A percentile compares a stretch with the other conserved stretches of the same genome.
phyloP scores from a whole-genome alignment of 2,797 vertebrate species.

The Pseudopleuronectes americanus region DNA sequence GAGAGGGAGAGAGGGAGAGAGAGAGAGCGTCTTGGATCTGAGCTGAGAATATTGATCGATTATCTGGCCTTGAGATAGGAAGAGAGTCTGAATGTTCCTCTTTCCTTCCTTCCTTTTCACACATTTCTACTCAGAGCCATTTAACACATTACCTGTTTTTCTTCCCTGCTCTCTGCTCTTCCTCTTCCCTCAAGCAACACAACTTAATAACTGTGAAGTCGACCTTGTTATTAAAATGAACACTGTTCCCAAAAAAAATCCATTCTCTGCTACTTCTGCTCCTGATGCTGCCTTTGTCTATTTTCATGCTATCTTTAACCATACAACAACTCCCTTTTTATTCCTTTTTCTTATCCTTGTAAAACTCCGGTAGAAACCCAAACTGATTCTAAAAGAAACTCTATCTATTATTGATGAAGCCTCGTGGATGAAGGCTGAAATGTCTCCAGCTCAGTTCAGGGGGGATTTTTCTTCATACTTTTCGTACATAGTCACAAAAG shows the following conservation, averaged over 20 bases:
- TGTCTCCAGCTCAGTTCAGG: conserved; percentile 19
- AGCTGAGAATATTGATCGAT: conserved; percentile 68
- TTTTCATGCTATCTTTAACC: conserved; percentile 28
- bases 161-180: conserved; percentile 20
- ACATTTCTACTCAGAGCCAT: conserved; percentile 32
- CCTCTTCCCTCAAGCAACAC: conserved; percentile 24
- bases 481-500: conserved; percentile 21
- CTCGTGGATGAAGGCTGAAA: conserved; percentile 18
- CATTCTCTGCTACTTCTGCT: conserved; percentile 18
- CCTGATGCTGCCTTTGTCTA: conserved; percentile 1
- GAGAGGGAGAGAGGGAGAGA: conserved; percentile 5
- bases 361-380: conserved; percentile 30
- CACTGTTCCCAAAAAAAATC: conserved; percentile 38
- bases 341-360: background rate
- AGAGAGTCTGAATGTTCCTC: conserved; percentile 40
- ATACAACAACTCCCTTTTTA: background rate
- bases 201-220: conserved; percentile 36
- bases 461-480: background rate
- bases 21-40: conserved; percentile 48
- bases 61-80: conserved; percentile 55
- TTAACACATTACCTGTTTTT: conserved; percentile 35
- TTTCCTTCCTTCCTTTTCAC: conserved; percentile 34
- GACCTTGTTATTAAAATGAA: conserved; percentile 42
- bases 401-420: conserved; percentile 33
- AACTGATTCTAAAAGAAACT: conserved; percentile 18